Base-by-base conservation (phyloP, 2,888 invertebrate genomes). In the Dasysyrphus albostriatus region DNA sequence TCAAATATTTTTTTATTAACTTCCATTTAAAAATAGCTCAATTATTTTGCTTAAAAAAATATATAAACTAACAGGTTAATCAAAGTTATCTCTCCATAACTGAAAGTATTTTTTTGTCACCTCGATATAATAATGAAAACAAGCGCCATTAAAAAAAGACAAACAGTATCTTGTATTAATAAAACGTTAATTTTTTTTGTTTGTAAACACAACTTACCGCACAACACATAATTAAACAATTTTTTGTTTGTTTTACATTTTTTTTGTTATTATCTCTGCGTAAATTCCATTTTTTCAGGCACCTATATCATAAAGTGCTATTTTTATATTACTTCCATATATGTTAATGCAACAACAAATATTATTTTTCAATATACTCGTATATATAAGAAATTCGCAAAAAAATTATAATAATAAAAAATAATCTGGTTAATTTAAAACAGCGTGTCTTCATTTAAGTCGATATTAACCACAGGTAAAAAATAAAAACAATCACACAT, bases 371-470 rank as follows among this genome's bases (percentile, higher is more conserved):
- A 58, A 61, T 19, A 39, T 10, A 39, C n/a, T 24, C 24, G 3
- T n/a, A 24, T 3, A 24, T 2, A 24, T 3, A 24, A 24, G 3
- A 24, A 24, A 24, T 2, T 24, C 24, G 3, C 24, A 24, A 24
- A 24, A 24, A 61, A 39, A 32, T 5, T 14, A 8, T 34, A 49
- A 16, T 19, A 67, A 67, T 16, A 47, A 65, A 65, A 47, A 47
- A 65, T 63, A 34, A 65, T 65, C 65, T 47, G 16, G 47, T 32
- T 47, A 65, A 47, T 47, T 61, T 32, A 47, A 10, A 65, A 32
- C 65, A 65, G 47, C 29, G 12, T 65, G 37, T 67, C 19, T 49
- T 19, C 19, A 67, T 49, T 67, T 49, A 49, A 67, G 14, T 67
- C 34, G 67, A 49, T 67, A 67, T 49, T 49, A 49, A 67, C 67